These are phyloP conservation scores for Meteorus colon DNA, from an alignment of 2,888 invertebrate genomes.

Conservation along the genomic window DNA sequence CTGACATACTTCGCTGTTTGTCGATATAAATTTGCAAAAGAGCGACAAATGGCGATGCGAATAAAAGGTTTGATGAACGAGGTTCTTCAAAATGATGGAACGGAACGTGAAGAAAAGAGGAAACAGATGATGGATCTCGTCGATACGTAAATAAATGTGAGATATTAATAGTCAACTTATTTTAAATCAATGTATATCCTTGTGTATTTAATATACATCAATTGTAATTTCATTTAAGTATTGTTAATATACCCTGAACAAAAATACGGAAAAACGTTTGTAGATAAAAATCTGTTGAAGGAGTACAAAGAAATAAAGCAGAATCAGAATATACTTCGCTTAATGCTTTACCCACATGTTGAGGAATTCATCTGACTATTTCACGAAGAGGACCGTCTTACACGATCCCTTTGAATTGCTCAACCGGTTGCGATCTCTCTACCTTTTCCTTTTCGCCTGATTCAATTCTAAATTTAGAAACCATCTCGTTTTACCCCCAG, in stretches of 20 bases:
- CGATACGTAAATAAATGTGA: constrained; percentile 28
- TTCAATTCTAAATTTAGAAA: constrained; percentile 52
- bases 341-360: background rate
- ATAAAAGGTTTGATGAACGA: constrained; percentile 34
- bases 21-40: constrained; percentile 38
- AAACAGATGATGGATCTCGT: constrained; percentile 32
- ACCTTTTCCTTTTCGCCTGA: constrained; percentile 33
- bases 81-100: background rate
- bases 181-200: no score
- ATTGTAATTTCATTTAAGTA: no score
- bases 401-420: constrained; percentile 31
- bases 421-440: constrained; percentile 36
- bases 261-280: no score
- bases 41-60: constrained; percentile 41
- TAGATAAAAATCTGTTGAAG: no score
- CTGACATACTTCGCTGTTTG: constrained; percentile 40
- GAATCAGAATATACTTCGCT: background rate
- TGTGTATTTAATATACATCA: no score
- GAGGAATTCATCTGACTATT: background rate
- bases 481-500: constrained; percentile 37
- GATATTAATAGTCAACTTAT: background rate
- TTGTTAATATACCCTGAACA: no score
- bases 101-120: background rate
- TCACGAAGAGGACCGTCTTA: background rate
- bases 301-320: no score